Percentiles rank a stretch among this genome's conserved stretches.
Conservation (phyloP, 1,140 invertebrate species). For the Spodoptera litura region DNA sequence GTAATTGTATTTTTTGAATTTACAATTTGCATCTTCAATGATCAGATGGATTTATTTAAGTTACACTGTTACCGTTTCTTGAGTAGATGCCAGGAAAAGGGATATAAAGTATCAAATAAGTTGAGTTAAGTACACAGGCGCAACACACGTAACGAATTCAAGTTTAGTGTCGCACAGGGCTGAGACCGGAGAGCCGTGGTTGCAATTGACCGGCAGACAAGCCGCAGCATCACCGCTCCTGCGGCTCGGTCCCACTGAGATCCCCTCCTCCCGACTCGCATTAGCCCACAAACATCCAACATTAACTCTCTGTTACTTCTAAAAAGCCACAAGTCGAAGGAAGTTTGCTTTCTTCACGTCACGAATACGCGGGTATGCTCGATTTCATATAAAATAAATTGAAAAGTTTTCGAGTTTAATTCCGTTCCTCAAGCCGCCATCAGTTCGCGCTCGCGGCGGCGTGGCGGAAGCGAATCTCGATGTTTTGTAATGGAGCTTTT, state of each 20-base stretch:
- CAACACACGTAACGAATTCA: conserved; percentile 80
- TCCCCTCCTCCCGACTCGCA: not conserved
- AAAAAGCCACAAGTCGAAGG: conserved; percentile 30
- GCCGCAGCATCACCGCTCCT: conserved; percentile 16
- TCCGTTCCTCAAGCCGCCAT: conserved; percentile 68
- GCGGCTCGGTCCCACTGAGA: not conserved
- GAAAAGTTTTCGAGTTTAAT: conserved; percentile 79
- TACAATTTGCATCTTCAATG: no score
- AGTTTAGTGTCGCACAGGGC: conserved; percentile 71
- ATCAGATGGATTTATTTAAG: no score
- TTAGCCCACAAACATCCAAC: conserved; percentile 32
- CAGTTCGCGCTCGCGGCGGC: conserved; percentile 68
- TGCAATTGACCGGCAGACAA: conserved; percentile 41
- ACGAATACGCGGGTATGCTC: conserved; percentile 56
- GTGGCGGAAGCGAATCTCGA: conserved; percentile 84
- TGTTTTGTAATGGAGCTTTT: conserved; percentile 86
- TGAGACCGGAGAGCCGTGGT: conserved; percentile 44
- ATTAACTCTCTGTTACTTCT: conserved; percentile 21
- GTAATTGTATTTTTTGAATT: no score
- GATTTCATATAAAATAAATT: conserved; percentile 75
- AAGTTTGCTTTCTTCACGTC: conserved; percentile 51
- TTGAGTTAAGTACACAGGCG: conserved; percentile 53
- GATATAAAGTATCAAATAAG: conserved; percentile 57
- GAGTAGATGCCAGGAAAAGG: not conserved
- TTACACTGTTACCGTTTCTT: no score